Evolutionary conservation across 2,797 vertebrate species (phyloP), one percentile per base, ranked within the genome.

Genomic region (Columba guinea): DNA sequence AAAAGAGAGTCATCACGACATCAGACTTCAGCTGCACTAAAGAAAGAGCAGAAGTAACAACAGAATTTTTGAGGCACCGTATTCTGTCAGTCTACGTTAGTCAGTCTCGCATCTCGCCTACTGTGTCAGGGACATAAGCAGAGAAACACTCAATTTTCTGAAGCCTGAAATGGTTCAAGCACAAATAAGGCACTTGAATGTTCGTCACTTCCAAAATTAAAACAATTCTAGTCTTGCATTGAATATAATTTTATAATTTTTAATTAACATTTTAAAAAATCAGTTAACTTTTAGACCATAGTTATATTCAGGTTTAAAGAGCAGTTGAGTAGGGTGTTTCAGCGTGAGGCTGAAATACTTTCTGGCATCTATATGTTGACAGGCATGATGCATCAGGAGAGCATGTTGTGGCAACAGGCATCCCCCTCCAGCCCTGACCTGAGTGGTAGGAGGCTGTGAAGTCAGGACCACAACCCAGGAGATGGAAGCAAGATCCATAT

Each of bases 351-450:
- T 28, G 8, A 76, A 91, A 20, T 63, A 53, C 28, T 56, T 92
- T 71, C 78, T 79, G 73, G 18, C 32, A 32, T 41, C 55, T 76
- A 13, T 58, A n/a, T 13, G 3, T 15, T 58, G 78, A 60, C 5
- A 4, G 49, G 26, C 35, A 28, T 10, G 65, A 69, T 34, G 58
- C 84, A 48, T 2, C 75, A 81, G 53, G 35, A 55, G 46, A 68
- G 46, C 12, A 22, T 27, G 6, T 11, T 22, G 30, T 46, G 63
- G 37, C 26, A 69, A 41, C 0, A 0, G 28, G 23, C 27, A 63
- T 9, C 12, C 13, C 7, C 2, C 27, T 76, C 71, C n/a, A 89
- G 63, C 19, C 37, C 68, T n/a, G 27, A n/a, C 44, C 23, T 4
- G 9, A 35, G 44, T 4, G 3, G 20, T n/a, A 70, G 17, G 17